Percentiles rank a stretch among this genome's conserved stretches.
Conservation (phyloP, 1,140 invertebrate genomes). For the Andrena cerasifolii region DNA sequence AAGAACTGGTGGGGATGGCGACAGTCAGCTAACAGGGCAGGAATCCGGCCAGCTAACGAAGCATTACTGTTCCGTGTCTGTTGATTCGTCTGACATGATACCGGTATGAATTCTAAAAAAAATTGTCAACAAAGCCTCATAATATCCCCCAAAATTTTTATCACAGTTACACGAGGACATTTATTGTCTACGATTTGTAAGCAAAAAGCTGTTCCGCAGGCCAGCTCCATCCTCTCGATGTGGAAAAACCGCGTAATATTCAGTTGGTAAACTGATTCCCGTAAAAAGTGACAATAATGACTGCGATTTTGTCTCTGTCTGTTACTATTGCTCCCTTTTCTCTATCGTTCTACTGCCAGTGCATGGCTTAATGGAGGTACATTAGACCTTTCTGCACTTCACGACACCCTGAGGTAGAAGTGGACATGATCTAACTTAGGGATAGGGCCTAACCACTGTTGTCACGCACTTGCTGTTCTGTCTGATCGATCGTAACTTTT, state of each 20-base stretch:
- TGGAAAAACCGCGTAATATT: constrained; percentile 54
- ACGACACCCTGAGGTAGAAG: constrained; percentile 36
- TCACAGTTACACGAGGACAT: no score
- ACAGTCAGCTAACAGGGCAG: no score
- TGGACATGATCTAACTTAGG: constrained; percentile 47
- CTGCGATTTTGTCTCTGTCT: constrained; percentile 58
- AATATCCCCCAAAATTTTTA: constrained; percentile 44
- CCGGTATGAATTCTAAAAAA: no score
- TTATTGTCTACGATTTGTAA: constrained; percentile 23
- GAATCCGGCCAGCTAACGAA: no score
- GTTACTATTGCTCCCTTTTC: constrained; percentile 10
- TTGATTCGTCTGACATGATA: no score
- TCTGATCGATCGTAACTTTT: constrained; percentile 59
- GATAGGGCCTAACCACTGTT: constrained; percentile 67
- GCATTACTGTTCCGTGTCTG: no score
- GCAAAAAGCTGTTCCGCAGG: constrained; percentile 12
- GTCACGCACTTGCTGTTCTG: constrained; percentile 54
- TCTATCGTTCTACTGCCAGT: constrained; percentile 14
- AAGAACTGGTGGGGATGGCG: no score
- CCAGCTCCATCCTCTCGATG: not conserved
- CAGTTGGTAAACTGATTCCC: constrained; percentile 43
- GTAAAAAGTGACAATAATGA: constrained; percentile 67
- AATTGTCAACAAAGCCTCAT: no score
- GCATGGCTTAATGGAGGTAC: constrained; percentile 31
- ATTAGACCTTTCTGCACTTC: constrained; percentile 40